phyloP scores from a whole-genome alignment of 2,113 vertebrate species.

The Hemichromis elongatus region DNA sequence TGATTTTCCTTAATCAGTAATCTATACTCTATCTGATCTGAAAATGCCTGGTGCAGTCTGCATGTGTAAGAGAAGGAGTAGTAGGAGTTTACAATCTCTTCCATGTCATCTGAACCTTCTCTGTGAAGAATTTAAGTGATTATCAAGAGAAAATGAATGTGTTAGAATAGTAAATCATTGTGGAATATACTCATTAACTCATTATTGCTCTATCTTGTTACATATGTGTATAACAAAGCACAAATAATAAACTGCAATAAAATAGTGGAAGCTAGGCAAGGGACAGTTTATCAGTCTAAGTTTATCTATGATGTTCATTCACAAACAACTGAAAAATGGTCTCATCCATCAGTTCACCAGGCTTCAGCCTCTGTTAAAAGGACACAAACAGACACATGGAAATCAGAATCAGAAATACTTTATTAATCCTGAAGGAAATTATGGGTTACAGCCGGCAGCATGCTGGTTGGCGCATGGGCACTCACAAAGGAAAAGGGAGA shows the following conservation, averaged over 20 bases:
- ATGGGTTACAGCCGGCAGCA: too few relatives aligned
- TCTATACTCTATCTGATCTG: not conserved
- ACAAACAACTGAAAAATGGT: not conserved
- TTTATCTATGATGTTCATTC: not conserved
- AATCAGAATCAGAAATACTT: too few relatives aligned
- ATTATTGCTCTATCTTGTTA: not conserved
- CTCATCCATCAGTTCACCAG: not conserved
- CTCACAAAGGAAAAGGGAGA: too few relatives aligned
- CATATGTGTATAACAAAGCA: not conserved
- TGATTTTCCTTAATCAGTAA: not conserved
- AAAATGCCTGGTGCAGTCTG: not conserved
- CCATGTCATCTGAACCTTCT: not conserved
- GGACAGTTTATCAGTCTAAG: not conserved
- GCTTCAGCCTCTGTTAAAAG: not conserved
- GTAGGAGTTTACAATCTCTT: not conserved
- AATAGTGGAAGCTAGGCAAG: not conserved
- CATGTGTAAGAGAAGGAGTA: not conserved
- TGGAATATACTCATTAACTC: not conserved
- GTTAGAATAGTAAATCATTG: not conserved
- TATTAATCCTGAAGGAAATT: too few relatives aligned
- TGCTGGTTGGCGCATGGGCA: too few relatives aligned
- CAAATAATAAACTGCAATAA: not conserved
- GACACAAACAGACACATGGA: not conserved
- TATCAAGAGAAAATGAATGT: not conserved
- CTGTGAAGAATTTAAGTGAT: not conserved